These are phyloP conservation scores for Baronia brevicornis DNA, from an alignment of 2,888 invertebrate genomes.

Conservation along the genomic window DNA sequence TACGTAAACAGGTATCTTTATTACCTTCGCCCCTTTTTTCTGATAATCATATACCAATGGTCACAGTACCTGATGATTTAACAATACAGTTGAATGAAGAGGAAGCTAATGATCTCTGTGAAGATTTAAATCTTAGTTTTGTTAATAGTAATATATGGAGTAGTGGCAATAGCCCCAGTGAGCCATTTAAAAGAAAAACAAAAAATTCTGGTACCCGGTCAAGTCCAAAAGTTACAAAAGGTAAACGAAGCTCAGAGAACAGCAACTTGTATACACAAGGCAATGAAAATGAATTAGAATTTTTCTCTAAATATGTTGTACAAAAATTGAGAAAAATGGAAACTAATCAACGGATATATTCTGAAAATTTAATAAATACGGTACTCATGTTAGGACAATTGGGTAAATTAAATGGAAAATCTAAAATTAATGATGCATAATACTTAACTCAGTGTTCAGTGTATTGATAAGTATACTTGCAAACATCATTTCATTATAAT, in stretches of 20 bases:
- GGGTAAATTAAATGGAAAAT: constrained; percentile 58
- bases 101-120: constrained; percentile 57
- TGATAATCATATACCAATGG: constrained; percentile 67
- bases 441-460: no score
- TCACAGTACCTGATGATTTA: constrained; percentile 67
- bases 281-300: constrained; percentile 62
- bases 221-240: constrained; percentile 38
- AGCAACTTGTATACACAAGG: constrained; percentile 31
- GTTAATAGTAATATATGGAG: constrained; percentile 32
- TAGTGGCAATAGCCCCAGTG: constrained; percentile 23
- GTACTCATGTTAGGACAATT: constrained; percentile 67
- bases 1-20: constrained; percentile 61
- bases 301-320: constrained; percentile 66
- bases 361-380: constrained; percentile 68
- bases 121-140: constrained; percentile 52
- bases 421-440: constrained; percentile 47
- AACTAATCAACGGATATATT: constrained; percentile 67
- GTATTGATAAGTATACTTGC: no score
- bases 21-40: constrained; percentile 60
- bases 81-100: constrained; percentile 69
- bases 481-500: no score
- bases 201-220: constrained; percentile 31
- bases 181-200: constrained; percentile 36
- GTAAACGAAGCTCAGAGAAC: constrained; percentile 40
- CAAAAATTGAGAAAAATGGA: constrained; percentile 67